A percentile compares a stretch with the other conserved stretches of the same genome.
Evolutionary conservation across 1,140 invertebrate genomes (phyloP).

Genomic region (Panonychus citri): DNA sequence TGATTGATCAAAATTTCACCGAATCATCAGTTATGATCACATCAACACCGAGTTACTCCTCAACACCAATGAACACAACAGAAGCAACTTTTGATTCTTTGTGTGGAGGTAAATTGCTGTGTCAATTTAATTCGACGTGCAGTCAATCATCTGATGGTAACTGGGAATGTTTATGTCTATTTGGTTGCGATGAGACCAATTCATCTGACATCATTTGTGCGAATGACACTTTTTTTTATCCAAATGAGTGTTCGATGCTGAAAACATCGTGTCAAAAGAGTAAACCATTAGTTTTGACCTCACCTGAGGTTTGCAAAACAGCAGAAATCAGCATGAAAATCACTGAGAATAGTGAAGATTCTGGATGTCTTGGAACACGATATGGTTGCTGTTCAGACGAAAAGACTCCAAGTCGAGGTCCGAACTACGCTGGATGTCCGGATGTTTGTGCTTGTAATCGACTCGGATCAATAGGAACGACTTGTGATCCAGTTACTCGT

Average conservation of each 20-base stretch:
- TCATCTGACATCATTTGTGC: slow-evolving; percentile 28
- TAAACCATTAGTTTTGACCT: slow-evolving; percentile 38
- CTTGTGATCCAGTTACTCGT: slow-evolving; percentile 49
- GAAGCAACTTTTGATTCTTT: not conserved
- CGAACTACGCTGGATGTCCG: slow-evolving; percentile 52
- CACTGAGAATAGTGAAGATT: slow-evolving; percentile 51
- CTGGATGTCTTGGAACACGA: slow-evolving; percentile 52
- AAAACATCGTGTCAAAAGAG: slow-evolving; percentile 45
- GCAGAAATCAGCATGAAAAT: slow-evolving; percentile 57
- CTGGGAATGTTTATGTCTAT: slow-evolving; percentile 53
- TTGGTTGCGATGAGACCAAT: slow-evolving; percentile 32
- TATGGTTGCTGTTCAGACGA: slow-evolving; percentile 55
- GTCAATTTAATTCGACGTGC: not conserved
- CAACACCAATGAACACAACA: not conserved
- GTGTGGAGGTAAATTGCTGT: not conserved
- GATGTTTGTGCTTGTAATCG: slow-evolving; percentile 25
- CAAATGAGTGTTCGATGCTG: slow-evolving; percentile 52
- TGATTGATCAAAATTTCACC: not conserved
- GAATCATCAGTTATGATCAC: not conserved
- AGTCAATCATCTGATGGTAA: slow-evolving; percentile 28
- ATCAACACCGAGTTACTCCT: slow-evolving; percentile 26
- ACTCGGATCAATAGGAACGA: slow-evolving; percentile 31
- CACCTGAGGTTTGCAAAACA: slow-evolving; percentile 48
- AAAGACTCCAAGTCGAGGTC: slow-evolving; percentile 47
- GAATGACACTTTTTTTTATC: slow-evolving; percentile 49